phyloP scores from a whole-genome alignment of 2,113 vertebrate genomes.

The Otis tarda region DNA sequence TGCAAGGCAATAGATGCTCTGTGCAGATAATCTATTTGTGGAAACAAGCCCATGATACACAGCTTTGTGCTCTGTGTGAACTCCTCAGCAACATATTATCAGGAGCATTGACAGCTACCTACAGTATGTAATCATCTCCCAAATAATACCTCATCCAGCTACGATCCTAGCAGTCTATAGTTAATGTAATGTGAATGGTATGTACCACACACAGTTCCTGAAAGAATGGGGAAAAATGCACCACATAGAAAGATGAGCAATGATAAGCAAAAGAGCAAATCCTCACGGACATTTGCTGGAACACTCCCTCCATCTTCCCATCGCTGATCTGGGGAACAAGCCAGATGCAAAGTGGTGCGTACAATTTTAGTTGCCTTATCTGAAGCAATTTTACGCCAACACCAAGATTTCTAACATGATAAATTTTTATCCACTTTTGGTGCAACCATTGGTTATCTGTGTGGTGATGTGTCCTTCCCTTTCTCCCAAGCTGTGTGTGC shows the following conservation, averaged over 20 bases:
- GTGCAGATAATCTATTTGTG: not conserved
- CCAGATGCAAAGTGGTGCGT: not conserved
- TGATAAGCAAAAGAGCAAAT: not conserved
- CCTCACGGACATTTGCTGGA: not conserved
- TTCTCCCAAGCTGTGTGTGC: not conserved
- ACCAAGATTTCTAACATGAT: not conserved
- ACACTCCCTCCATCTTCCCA: not conserved
- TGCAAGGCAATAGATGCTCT: not conserved
- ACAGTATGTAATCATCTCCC: not conserved
- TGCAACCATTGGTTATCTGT: not conserved
- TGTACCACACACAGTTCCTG: not conserved
- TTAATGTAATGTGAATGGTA: not conserved
- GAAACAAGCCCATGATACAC: not conserved
- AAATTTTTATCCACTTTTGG: not conserved
- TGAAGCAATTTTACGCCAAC: not conserved
- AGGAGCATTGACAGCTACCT: not conserved
- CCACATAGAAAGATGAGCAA: not conserved
- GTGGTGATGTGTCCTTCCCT: not conserved
- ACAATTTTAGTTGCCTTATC: not conserved
- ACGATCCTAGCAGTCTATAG: not conserved
- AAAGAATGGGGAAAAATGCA: not conserved
- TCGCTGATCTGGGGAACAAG: not conserved
- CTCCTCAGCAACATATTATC: not conserved
- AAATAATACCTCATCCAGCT: not conserved
- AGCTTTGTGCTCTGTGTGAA: not conserved